Percentiles rank a stretch among this genome's conserved stretches.
phyloP scores from a whole-genome alignment of 2,797 vertebrate genomes.

The Sebastes goodei region DNA sequence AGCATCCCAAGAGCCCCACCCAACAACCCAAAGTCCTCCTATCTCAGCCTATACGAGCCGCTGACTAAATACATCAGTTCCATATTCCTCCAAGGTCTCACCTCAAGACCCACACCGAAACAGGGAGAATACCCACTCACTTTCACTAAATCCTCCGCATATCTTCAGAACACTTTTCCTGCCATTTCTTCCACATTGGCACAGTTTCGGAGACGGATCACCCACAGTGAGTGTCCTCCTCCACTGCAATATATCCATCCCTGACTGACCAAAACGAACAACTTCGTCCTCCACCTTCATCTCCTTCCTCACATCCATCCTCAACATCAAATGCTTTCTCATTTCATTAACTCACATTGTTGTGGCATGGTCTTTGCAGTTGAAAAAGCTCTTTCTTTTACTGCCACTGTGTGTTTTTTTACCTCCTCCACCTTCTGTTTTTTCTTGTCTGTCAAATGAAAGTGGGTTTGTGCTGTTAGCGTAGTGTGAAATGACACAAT shows the following conservation, averaged over 20 bases:
- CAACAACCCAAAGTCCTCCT: neutral
- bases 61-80: neutral
- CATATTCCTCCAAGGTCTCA: neutral
- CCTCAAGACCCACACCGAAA: neutral
- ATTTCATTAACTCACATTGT: neutral
- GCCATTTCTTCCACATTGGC: neutral
- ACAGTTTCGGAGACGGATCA: neutral
- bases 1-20: neutral
- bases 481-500: slow-evolving; percentile 69
- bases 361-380: neutral
- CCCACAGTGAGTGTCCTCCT: neutral
- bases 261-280: neutral
- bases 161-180: neutral
- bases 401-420: neutral
- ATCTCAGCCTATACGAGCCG: neutral
- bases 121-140: neutral
- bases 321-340: neutral
- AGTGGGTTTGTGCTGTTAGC: slow-evolving; percentile 56
- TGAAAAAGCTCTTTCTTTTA: slow-evolving; percentile 34
- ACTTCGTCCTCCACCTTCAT: neutral
- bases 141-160: neutral
- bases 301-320: neutral
- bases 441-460: slow-evolving; percentile 52
- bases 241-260: neutral
- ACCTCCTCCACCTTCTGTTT: slow-evolving; percentile 7